Evolutionary conservation across 2,888 invertebrate species (phyloP), one percentile per base, ranked within the genome.

Genomic region (Macrophya annulata): DNA sequence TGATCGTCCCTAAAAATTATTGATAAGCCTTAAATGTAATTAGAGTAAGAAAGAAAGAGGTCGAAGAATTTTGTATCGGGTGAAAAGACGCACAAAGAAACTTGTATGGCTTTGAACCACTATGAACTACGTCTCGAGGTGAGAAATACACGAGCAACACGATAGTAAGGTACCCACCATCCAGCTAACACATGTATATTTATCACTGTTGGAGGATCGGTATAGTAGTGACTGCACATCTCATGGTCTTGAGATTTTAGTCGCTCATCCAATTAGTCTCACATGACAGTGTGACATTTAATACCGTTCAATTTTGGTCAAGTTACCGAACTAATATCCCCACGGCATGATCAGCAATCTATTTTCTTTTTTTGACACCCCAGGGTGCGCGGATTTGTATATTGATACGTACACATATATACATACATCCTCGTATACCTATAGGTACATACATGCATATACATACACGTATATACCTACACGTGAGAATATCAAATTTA

Each of bases 291-390:
- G 37, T 68, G n/a, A 25, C 48, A 83, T 83, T 71, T 37, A 68
- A 83, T 31, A 83, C 83, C 83, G 45, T 68, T 83, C 83, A 83
- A 83, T 83, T 83, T 83, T 51, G 68, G 31, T 83, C 83, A 83
- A n/a, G 83, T 83, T 83, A 83, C 83, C 83, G 68, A 68, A 45
- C 83, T 71, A 68, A 83, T 83, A 65, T 83, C 83, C 68, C 83
- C 31, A 48, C 83, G 83, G 83, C 68, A 51, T 45, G 48, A 83
- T 48, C 48, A 83, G 45, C 68, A 45, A 68, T 83, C 51, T 68
- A 25, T 68, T 68, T 71, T 45, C 9, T 51, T 40, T 59, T 40
- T 59, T 43, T 43, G 31, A 40, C 77, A 77, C 48, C 51, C 77
- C 10, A 48, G n/a, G 17, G n/a, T 4, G 17, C 55, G 17, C 8